phyloP scores from a whole-genome alignment of 1,140 invertebrate species.

The Hermatobates lingyangjiaoensis region DNA sequence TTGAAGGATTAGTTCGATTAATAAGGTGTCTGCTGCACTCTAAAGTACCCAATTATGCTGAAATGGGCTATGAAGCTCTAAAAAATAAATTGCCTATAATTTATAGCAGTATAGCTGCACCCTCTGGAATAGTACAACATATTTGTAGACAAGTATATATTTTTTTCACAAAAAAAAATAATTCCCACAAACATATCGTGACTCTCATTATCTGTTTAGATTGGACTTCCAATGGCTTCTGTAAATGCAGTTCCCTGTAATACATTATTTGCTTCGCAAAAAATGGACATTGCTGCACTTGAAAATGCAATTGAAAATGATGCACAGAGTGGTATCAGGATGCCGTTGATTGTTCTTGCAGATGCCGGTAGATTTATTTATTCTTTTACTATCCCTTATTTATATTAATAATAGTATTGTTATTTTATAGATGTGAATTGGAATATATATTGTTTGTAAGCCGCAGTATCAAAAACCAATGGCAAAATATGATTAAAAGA shows the following conservation, averaged over 20 bases:
- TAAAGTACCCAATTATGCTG: constrained; percentile 59
- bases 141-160: constrained; percentile 49
- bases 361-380: constrained; percentile 42
- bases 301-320: constrained; percentile 66
- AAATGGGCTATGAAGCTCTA: constrained; percentile 59
- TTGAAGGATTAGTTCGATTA: constrained; percentile 56
- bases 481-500: no score
- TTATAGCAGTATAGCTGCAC: constrained; percentile 60
- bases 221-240: constrained; percentile 58
- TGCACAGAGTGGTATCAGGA: constrained; percentile 35
- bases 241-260: constrained; percentile 67
- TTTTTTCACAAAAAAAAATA: no score
- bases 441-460: no score
- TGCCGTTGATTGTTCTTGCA: constrained; percentile 62
- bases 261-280: constrained; percentile 46
- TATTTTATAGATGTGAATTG: no score
- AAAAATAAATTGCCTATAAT: constrained; percentile 53
- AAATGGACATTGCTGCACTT: constrained; percentile 59
- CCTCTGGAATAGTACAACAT: constrained; percentile 53
- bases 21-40: constrained; percentile 57
- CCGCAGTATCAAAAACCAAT: no score
- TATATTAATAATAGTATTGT: no score
- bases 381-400: no score
- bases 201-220: constrained; percentile 24
- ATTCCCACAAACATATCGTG: neutral